Evolutionary conservation across 2,113 vertebrate genomes (phyloP).

Genomic region (Petaurus breviceps): DNA sequence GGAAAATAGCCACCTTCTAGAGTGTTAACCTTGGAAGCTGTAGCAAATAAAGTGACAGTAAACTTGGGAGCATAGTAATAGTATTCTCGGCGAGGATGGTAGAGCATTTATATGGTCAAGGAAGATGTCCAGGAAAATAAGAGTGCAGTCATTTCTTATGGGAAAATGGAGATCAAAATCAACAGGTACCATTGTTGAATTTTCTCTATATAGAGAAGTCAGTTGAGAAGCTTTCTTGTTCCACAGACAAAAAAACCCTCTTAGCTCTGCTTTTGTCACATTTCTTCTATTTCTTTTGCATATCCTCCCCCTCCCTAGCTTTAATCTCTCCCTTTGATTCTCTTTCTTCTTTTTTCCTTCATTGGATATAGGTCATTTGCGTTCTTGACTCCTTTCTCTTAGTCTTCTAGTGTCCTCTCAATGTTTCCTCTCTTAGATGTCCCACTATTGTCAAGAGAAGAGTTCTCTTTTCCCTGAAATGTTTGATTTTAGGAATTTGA

Average conservation of each 20-base stretch:
- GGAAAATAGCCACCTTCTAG: neutral
- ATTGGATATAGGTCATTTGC: constrained; percentile 22
- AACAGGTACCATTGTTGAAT: neutral
- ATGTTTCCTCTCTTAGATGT: constrained; percentile 48
- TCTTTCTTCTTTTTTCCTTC: constrained; percentile 63
- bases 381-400: constrained; percentile 50
- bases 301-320: constrained; percentile 29
- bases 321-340: constrained; percentile 55
- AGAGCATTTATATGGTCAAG: neutral
- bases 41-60: neutral
- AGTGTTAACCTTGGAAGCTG: neutral
- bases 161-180: neutral
- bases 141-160: neutral
- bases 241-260: neutral
- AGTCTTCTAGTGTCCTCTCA: constrained; percentile 46
- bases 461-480: constrained; percentile 41
- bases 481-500: constrained; percentile 42
- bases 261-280: neutral
- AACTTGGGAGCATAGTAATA: neutral
- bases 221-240: neutral
- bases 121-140: neutral
- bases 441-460: constrained; percentile 18
- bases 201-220: constrained; percentile 17
- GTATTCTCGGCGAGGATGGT: neutral
- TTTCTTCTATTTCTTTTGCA: constrained; percentile 28